A percentile compares a stretch with the other conserved stretches of the same genome.
Evolutionary conservation across 2,797 vertebrate genomes (phyloP).

Genomic region (Adelosebastes latens): DNA sequence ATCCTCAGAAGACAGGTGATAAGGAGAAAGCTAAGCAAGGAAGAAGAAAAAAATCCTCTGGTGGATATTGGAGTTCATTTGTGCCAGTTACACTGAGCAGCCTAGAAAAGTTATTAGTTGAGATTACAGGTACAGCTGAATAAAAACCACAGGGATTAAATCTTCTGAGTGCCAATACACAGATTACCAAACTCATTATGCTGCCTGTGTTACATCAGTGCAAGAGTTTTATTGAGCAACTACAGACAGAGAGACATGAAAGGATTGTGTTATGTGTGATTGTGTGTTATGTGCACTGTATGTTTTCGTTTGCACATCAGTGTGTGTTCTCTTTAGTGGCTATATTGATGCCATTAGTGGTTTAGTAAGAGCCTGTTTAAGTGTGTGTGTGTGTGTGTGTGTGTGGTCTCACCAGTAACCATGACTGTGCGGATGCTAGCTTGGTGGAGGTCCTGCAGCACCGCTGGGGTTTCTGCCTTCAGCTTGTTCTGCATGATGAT

Average conservation of each 20-base stretch:
- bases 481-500: conserved; percentile 99
- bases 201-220: not conserved
- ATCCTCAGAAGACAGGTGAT: not conserved
- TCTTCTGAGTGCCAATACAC: conserved; percentile 1
- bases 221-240: not conserved
- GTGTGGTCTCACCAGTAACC: conserved; percentile 89
- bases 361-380: not conserved
- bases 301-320: not conserved
- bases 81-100: conserved; percentile 38
- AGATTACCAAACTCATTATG: conserved; percentile 14
- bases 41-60: not conserved
- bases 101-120: conserved; percentile 24
- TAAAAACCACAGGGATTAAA: conserved; percentile 25
- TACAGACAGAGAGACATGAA: not conserved
- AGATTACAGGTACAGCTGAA: conserved; percentile 46
- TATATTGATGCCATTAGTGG: not conserved
- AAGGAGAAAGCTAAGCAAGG: not conserved
- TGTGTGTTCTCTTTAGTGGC: not conserved
- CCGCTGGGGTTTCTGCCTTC: conserved; percentile 92
- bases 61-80: conserved; percentile 34
- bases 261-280: not conserved
- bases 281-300: not conserved
- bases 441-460: conserved; percentile 90
- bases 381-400: not conserved
- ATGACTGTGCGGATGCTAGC: conserved; percentile 97